Evolutionary conservation across 1,140 invertebrate species (phyloP), one percentile per base, ranked within the genome.

Genomic region (Aphelenchoides besseyi): DNA sequence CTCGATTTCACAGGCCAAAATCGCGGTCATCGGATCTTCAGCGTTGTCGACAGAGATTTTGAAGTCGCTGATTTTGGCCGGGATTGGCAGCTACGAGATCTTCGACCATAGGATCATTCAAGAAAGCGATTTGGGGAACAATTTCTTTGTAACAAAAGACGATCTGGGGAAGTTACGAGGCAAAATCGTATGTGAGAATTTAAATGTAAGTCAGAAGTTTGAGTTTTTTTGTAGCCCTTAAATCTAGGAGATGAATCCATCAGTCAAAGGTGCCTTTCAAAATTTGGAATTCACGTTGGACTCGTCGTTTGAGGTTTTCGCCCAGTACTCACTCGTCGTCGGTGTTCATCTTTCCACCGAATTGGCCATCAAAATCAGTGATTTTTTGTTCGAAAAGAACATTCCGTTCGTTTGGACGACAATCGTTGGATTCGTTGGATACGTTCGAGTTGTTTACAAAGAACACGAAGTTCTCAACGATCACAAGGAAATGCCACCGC

Each of bases 391-490:
- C 54, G 72, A 73, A 32, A 28, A 69, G 28, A 52, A 67, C 41
- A 55, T 80, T 48, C 72, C 75, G 2, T 77, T 78, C 68, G 59
- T 80, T 23, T 62, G 69, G 30, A 52, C 94, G 94, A 0, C 87
- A 90, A 76, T 67, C 73, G 90, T 95, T 85, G 95, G 95, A 36
- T 92, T 97, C 85, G 88, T 97, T 74, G 94, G 93, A 1, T 93
- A 92, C 74, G 90, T 96, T 79, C 89, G 95, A 72, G 86, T 97
- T 66, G 94, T 96, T 87, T 86, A 94, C 0, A 90, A 89, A 75
- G 94, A 98, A 85, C 94, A 97, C 85, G 90, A 91, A 69, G 83
- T 87, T 78, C 71, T 62, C 36, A 66, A 78, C 76, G 69, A 9
- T 26, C 68, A 79, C n/a, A 33, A 2, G 9, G 79, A 69, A 54